Base-by-base conservation (phyloP, 2,888 invertebrate genomes). In the Eupithecia abbreviata region DNA sequence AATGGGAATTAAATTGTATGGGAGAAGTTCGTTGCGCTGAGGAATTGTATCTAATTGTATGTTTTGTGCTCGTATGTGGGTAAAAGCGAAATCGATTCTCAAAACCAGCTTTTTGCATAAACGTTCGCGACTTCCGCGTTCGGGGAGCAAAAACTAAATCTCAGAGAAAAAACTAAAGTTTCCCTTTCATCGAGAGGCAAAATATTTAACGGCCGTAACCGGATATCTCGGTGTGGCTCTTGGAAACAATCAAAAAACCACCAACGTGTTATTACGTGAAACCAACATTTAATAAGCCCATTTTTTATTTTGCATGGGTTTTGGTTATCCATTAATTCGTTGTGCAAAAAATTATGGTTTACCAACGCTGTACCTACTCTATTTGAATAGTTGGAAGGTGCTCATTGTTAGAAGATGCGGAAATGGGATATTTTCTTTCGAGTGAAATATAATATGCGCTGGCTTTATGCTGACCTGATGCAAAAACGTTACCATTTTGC, bases 391-490 rank as follows among this genome's bases (percentile, higher is more conserved):
- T 92, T 92, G 84, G 90, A 88, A 90, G 91, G 92, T 88, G 87
- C 88, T 89, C 92, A 94, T 95, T 95, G 95, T 95, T 94, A 89
- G 93, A 93, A 94, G 94, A 95, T 95, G 94, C 95, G 95, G 95
- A 95, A 95, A 95, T 95, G 90, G 94, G 95, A 95, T 95, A 95
- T 95, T 95, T 95, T 95, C 95, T 95, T 95, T 90, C 93, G 90
- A 90, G 90, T 91, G 95, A 90, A 95, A 95, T 93, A 94, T 94
- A 92, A 95, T 95, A 95, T 95, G 92, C 88, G 85, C 83, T 85
- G 86, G 91, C 89, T 92, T 94, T 94, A 92, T 93, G 89, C 91
- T 92, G 91, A 92, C 91, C 91, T 84, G 83, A 83, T 81, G 89
- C 89, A 94, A 94, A 93, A 94, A 92, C 30, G 88, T 88, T 89